Percentiles rank a stretch among this genome's conserved stretches.
Evolutionary conservation across 2,888 invertebrate genomes (phyloP).

Genomic region (Fissipunctia ypsillon): DNA sequence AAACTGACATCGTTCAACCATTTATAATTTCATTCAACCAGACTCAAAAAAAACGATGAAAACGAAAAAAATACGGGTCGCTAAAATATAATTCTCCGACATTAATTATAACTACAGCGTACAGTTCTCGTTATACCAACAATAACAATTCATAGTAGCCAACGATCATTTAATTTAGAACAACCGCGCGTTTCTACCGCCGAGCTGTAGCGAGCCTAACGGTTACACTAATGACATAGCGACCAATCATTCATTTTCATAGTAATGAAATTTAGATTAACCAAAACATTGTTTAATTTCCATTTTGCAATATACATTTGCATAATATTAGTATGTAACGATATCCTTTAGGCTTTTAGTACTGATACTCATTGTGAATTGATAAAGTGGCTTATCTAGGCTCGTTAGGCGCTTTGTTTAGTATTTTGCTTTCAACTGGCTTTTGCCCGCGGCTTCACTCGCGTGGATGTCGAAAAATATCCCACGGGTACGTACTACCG

Average conservation of each 20-base stretch:
- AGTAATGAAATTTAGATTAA: conserved; percentile 66
- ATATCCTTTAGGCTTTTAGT: conserved; percentile 11
- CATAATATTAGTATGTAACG: conserved; percentile 11
- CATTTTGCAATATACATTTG: conserved; percentile 48
- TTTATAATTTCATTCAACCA: background rate
- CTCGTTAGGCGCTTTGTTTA: conserved; percentile 8
- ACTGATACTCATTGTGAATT: conserved; percentile 35
- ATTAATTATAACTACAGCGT: conserved; percentile 35
- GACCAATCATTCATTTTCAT: conserved; percentile 62
- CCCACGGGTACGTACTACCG: too few relatives aligned
- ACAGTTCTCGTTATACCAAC: conserved; percentile 29
- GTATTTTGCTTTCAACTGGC: conserved; percentile 6
- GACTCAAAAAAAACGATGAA: conserved; percentile 3
- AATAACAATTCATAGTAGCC: conserved; percentile 45
- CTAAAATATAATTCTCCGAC: conserved; percentile 18
- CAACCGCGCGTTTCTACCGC: conserved; percentile 28
- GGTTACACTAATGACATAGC: conserved; percentile 58
- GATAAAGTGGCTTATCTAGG: conserved; percentile 13
- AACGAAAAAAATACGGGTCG: background rate
- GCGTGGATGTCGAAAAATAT: too few relatives aligned
- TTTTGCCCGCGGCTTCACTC: too few relatives aligned
- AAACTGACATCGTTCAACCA: too few relatives aligned
- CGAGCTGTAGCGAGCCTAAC: conserved; percentile 40
- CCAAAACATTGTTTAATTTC: conserved; percentile 57
- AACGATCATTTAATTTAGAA: conserved; percentile 46